Conservation (phyloP, 2,888 invertebrate genomes). For the Atethmia centrago region DNA sequence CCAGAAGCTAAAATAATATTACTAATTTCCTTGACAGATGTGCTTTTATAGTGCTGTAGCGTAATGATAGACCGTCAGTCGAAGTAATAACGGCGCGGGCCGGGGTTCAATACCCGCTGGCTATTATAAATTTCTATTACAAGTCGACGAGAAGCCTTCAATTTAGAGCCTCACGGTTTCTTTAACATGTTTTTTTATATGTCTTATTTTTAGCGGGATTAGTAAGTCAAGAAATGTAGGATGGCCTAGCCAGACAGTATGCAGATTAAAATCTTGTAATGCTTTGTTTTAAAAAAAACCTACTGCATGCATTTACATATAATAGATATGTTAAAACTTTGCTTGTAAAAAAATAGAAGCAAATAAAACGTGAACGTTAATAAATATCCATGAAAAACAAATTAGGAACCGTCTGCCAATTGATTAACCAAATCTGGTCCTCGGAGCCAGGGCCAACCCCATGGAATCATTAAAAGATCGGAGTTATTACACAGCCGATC, state of each 20-base stretch:
- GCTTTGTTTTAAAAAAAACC: neutral
- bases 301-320: conserved; percentile 4
- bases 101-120: conserved; percentile 71
- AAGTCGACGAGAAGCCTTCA: conserved; percentile 60
- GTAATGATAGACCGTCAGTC: conserved; percentile 66
- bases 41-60: conserved; percentile 38
- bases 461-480: neutral
- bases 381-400: neutral
- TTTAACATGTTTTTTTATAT: conserved; percentile 56
- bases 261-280: neutral
- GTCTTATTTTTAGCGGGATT: conserved; percentile 39
- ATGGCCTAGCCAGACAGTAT: neutral
- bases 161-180: conserved; percentile 63
- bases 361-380: neutral
- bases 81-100: conserved; percentile 60
- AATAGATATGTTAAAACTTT: neutral
- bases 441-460: neutral
- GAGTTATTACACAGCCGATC: neutral
- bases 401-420: neutral
- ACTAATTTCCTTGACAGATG: conserved; percentile 38
- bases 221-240: conserved; percentile 4
- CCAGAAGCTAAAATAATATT: conserved; percentile 16
- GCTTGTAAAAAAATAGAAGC: conserved; percentile 11
- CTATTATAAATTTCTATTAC: conserved; percentile 65
- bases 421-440: neutral